phyloP scores from a whole-genome alignment of 2,113 vertebrate genomes.

The Ciconia maguari region DNA sequence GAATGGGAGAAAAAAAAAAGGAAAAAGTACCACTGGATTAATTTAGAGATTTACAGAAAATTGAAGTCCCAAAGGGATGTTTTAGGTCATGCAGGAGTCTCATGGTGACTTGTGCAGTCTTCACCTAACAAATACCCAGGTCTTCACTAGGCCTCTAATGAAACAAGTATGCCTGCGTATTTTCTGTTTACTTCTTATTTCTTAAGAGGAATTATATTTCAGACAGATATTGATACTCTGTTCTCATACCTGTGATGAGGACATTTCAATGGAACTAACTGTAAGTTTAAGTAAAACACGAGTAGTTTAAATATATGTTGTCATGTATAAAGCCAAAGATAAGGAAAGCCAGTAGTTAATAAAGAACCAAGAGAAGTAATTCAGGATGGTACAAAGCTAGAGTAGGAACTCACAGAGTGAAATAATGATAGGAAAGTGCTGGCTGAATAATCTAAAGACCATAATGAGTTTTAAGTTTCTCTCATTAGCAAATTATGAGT shows the following conservation, averaged over 20 bases:
- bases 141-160: not conserved
- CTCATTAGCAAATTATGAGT: not conserved
- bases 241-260: not conserved
- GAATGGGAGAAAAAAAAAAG: fast-evolving
- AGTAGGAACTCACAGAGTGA: not conserved
- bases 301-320: not conserved
- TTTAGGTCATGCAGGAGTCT: too few relatives aligned
- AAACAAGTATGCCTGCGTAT: not conserved
- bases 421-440: not conserved
- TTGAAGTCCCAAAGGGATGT: not conserved
- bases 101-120: not conserved
- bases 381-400: not conserved
- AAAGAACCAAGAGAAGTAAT: not conserved
- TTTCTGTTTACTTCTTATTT: not conserved
- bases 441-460: not conserved
- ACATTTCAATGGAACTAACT: not conserved
- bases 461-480: not conserved
- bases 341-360: not conserved
- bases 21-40: not conserved
- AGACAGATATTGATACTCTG: not conserved
- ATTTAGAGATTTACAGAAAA: not conserved
- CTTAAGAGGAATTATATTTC: not conserved
- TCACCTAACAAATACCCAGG: not conserved
- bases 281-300: not conserved
- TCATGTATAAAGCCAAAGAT: not conserved